A percentile compares a stretch with the other conserved stretches of the same genome.
Evolutionary conservation across 2,113 vertebrate species (phyloP).

Genomic region (Brachypodius melanocephalos): DNA sequence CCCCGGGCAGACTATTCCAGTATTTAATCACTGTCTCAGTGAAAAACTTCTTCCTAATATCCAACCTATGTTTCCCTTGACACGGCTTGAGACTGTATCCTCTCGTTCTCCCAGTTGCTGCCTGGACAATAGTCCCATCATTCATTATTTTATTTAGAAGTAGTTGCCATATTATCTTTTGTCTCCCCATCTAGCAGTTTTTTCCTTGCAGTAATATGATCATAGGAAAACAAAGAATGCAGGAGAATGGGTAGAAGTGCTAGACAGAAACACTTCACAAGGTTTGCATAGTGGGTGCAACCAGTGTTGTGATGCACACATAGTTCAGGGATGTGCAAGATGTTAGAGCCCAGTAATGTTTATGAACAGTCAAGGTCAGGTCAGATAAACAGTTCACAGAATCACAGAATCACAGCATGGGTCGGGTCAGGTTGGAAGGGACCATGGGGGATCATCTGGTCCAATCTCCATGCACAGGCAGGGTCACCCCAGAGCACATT

Average conservation of each 20-base stretch:
- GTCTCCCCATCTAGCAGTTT: background rate
- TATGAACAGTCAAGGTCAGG: background rate
- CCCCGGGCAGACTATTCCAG: no score
- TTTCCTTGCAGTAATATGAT: background rate
- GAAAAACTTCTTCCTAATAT: no score
- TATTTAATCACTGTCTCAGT: no score
- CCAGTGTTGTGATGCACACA: background rate
- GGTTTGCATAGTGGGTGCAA: background rate
- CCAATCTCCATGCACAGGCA: background rate
- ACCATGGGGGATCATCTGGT: background rate
- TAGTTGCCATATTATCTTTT: background rate
- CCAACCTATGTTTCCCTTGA: no score
- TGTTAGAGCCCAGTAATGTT: background rate
- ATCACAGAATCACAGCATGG: background rate
- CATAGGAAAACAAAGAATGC: background rate
- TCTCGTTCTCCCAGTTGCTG: no score
- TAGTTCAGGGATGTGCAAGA: background rate
- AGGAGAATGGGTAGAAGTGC: background rate
- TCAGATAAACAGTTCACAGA: background rate
- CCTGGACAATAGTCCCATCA: no score
- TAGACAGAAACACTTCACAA: background rate
- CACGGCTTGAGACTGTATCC: no score
- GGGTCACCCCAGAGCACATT: accelerated
- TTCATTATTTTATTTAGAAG: background rate
- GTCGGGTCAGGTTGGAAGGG: background rate